Evolutionary conservation across 2,888 invertebrate genomes (phyloP).

Genomic region (Mesorhabditis spiculigera): DNA sequence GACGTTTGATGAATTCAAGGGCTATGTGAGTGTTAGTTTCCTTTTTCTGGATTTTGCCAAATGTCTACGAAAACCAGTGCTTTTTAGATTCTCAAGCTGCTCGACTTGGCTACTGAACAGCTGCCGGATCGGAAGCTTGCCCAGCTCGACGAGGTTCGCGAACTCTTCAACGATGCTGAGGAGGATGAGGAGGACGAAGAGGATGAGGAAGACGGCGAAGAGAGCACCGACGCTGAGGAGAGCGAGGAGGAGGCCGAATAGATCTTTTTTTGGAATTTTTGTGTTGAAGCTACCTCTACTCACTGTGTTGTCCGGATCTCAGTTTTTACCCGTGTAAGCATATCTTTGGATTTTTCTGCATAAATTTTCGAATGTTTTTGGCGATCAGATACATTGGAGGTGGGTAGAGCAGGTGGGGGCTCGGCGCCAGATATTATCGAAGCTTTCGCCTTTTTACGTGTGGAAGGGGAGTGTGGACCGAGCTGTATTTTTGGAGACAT

Average conservation of each 20-base stretch:
- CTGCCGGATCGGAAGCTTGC: neutral
- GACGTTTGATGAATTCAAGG: neutral
- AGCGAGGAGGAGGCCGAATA: neutral
- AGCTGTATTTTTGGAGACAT: conserved; percentile 11
- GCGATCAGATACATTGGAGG: neutral
- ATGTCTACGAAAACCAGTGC: neutral
- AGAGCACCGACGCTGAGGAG: conserved; percentile 10
- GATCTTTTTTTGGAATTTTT: no score
- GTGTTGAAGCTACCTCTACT: neutral
- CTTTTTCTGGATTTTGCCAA: conserved; percentile 1
- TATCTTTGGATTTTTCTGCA: no score
- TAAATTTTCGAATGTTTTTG: no score
- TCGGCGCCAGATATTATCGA: conserved; percentile 10
- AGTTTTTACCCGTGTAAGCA: no score
- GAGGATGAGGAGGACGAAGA: conserved; percentile 10
- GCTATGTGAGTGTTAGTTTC: neutral
- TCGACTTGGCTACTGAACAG: neutral
- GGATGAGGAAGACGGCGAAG: conserved; percentile 13
- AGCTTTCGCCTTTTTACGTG: conserved; percentile 6
- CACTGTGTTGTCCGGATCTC: neutral
- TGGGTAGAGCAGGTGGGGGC: conserved; percentile 4
- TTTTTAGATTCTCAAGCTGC: neutral
- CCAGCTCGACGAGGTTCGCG: neutral
- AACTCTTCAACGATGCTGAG: neutral
- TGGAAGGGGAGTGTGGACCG: conserved; percentile 16